Evolutionary conservation across 2,797 vertebrate species (phyloP).

Genomic region (Scolopax rusticola): DNA sequence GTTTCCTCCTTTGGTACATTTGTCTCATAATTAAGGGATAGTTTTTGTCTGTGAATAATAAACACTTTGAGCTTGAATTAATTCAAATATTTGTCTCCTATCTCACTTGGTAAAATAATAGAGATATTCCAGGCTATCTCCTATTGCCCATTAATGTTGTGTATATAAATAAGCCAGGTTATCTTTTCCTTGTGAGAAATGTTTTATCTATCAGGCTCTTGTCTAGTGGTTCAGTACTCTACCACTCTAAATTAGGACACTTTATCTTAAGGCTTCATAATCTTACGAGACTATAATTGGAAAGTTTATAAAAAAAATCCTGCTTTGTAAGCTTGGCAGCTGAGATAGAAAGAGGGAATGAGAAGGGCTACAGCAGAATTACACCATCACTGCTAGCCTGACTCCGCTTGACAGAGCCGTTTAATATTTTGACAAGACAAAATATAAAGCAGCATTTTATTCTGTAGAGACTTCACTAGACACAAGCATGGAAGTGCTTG

Average conservation of each 20-base stretch:
- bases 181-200: slow-evolving; percentile 81
- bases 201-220: slow-evolving; percentile 82
- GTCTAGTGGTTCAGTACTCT: slow-evolving; percentile 77
- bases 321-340: slow-evolving; percentile 85
- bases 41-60: slow-evolving; percentile 68
- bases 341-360: slow-evolving; percentile 83
- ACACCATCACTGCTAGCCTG: slow-evolving; percentile 86
- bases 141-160: slow-evolving; percentile 75
- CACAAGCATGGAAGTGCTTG: slow-evolving; percentile 93
- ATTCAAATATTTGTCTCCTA: slow-evolving; percentile 61
- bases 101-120: slow-evolving; percentile 71
- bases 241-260: slow-evolving; percentile 84
- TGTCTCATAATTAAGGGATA: slow-evolving; percentile 53
- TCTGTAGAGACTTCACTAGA: slow-evolving; percentile 94
- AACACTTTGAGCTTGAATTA: slow-evolving; percentile 66
- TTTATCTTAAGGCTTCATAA: slow-evolving; percentile 88
- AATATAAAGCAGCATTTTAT: slow-evolving; percentile 99
- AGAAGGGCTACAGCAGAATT: slow-evolving; percentile 86
- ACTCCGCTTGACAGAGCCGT: slow-evolving; percentile 92
- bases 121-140: slow-evolving; percentile 69
- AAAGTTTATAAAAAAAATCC: slow-evolving; percentile 83
- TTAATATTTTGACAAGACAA: slow-evolving; percentile 97
- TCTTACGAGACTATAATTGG: slow-evolving; percentile 88
- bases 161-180: slow-evolving; percentile 83
- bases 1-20: slow-evolving; percentile 62